Evolutionary conservation across 2,888 invertebrate species (phyloP), one percentile per base, ranked within the genome.

Genomic region (Eupithecia pulchellata): DNA sequence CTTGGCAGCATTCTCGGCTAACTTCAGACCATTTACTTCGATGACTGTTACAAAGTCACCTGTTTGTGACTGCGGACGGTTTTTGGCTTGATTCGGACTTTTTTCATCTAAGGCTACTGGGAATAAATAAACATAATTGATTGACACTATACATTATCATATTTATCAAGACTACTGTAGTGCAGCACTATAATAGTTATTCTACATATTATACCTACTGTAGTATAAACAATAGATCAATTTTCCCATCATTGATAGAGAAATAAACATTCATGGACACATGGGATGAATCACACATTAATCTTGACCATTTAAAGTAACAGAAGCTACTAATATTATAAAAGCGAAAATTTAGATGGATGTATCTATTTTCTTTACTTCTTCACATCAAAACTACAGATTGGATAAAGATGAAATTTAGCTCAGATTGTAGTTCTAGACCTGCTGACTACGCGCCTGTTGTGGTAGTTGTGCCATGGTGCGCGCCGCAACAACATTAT

Each of bases 21-120:
- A 92, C 85, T 96, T 96, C 82, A 96, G 93, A 87, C 97, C 98
- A 90, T 97, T 98, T 52, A 98, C 97, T 95, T 97, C 97, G 82
- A 98, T 98, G 78, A 98, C 98, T 74, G 98, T 98, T 78, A 98
- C 96, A 92, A 98, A 98, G 90, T 97, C 94, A 86, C 90, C 94
- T 77, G 89, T 86, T 91, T 94, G 94, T 84, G 94, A 94, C 73
- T 89, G 86, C 87, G 94, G 94, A 91, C 93, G 94, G 92, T 89
- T 92, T 88, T 92, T 92, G 80, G 85, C 82, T 88, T 87, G 88
- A 72, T 83, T 89, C 86, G 90, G 90, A 90, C 91, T 91, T 85
- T 86, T 83, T 87, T 89, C 82, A 81, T 92, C 93, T 89, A 86
- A 81, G 80, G 85, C 89, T 91, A 86, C 84, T 88, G 85, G 72